Base-by-base conservation (phyloP, 2,797 vertebrate genomes). In the Lateolabrax maculatus region DNA sequence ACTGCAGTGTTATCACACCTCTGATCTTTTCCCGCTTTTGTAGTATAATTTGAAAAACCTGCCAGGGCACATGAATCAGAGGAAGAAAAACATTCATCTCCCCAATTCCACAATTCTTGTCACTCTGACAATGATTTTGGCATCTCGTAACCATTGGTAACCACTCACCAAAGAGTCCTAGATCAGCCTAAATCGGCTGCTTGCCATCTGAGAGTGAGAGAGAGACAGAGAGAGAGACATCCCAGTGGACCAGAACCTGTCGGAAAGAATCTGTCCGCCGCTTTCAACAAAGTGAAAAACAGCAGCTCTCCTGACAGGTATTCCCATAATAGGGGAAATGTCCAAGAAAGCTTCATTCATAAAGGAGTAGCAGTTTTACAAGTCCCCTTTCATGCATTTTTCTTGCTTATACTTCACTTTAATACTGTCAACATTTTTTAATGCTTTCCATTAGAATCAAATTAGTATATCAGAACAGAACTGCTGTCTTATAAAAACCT, bases 331-430 rank as follows among this genome's bases (percentile, higher is more conserved):
- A 73, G 43, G 34, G 57, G n/a, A 71, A 71, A 81, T 65, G 55
- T 82, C 86, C 80, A 85, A 79, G 51, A 80, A 89, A 75, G 70
- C 62, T 63, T 74, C 56, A 81, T 86, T 90, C 79, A 84, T 66
- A 64, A 64, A 67, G 69, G 36, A 43, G 63, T 0, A 73, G 68
- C 67, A 53, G 23, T 62, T 86, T 75, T 78, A 79, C 67, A 75
- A 65, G 61, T 74, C 71, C 55, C 67, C 6, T 25, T 52, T 64
- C 52, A 65, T 74, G 56, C 51, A 68, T 82, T 70, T 68, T 31
- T 51, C 60, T 39, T 57, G 13, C 43, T 51, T 74, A 58, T 55
- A 29, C 57, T 41, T 75, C 11, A 23, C 18, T 67, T 70, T 41
- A 65, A 71, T 58, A 12, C 19, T 66, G 46, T 9, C 58, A 70